Conservation (phyloP, 2,888 invertebrate genomes). For the Lepetodrilus schrolli region DNA sequence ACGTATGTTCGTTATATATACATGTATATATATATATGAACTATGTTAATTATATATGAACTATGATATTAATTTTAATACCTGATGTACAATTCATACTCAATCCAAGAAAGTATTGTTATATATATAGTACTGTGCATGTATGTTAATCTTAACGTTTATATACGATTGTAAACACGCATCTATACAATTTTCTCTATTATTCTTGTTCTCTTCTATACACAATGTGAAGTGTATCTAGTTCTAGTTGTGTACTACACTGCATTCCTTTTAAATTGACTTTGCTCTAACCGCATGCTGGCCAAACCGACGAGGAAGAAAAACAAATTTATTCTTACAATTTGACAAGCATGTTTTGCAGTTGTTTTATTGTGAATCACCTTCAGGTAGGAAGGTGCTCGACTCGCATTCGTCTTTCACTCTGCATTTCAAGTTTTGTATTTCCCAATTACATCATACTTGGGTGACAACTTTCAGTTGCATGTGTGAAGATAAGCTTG, state of each 20-base stretch:
- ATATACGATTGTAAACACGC: too few relatives aligned
- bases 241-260: neutral
- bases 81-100: too few relatives aligned
- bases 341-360: neutral
- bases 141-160: too few relatives aligned
- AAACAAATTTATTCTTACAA: conserved; percentile 1
- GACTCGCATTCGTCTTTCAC: neutral
- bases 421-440: neutral
- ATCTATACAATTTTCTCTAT: too few relatives aligned
- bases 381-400: neutral
- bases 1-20: too few relatives aligned
- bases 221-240: too few relatives aligned
- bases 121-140: too few relatives aligned
- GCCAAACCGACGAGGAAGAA: neutral
- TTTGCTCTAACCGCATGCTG: neutral
- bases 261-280: neutral
- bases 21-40: too few relatives aligned
- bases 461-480: conserved; percentile 17
- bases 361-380: conserved; percentile 9
- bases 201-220: too few relatives aligned
- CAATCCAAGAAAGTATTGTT: too few relatives aligned
- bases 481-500: conserved; percentile 3
- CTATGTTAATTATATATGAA: too few relatives aligned
- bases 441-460: conserved; percentile 23
- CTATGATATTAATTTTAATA: too few relatives aligned